Base-by-base conservation (phyloP, 2,113 vertebrate species). In the Blennius ocellaris region DNA sequence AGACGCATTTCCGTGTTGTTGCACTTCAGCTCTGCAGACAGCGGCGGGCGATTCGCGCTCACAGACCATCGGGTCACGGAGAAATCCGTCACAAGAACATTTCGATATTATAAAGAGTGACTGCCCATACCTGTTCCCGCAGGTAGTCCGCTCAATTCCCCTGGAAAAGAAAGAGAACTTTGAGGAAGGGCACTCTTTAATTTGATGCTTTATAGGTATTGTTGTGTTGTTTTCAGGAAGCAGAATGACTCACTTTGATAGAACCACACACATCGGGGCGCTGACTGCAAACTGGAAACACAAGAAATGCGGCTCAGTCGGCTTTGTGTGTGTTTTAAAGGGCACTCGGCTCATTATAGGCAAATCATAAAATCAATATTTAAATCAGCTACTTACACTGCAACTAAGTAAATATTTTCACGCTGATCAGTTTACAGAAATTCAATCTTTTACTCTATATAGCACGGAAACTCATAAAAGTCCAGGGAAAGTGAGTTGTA, bases 261-360 rank as follows among this genome's bases (percentile, higher is more conserved):
- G 55, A 94, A 64, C 93, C 93, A 93, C 15, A 93, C 43, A 11
- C 93, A 93, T 50, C 86, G 83, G 37, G 80, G 69, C 49, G 85
- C 73, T 3, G 93, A 94, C 89, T 94, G 93, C 69, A 89, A 84
- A 71, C 92, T 94, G 86, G 63, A 78, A 78, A 81, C 57, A 78
- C 40, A 77, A 74, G 16, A 76, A 38, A 48, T 10, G 45, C 30
- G 48, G 15, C 73, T 85, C 59, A 84, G 36, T 72, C 3, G 2
- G 0, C 10, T 36, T 36, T 11, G 21, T 11, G 15, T 16, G 7
- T 5, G n/a, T 41, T 2, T 30, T 30, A 30, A 30, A 30, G 21
- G 21, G 21, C 21, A 4, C 21, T 30, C 21, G 21, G 21, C 21
- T 30, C 21, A 30, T 30, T 30, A 30, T 2, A 30, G 21, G 21